Base-by-base conservation (phyloP, 2,113 vertebrate genomes). In the Dipodomys stephensi region DNA sequence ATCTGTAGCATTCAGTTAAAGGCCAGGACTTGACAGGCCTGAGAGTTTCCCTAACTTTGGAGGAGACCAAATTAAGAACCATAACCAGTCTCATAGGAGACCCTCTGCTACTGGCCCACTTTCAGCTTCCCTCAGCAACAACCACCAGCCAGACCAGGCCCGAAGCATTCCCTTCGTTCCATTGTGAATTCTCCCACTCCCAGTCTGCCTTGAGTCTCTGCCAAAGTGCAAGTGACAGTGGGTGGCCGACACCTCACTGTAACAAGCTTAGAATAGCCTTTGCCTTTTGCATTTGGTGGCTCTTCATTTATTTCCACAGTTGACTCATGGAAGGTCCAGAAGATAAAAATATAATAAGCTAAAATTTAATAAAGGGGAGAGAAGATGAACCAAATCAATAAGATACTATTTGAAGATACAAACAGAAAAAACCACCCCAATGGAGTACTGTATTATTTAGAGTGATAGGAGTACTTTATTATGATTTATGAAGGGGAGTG, bases 281-380 rank as follows among this genome's bases (percentile, higher is more conserved):
- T 74, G 27, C 76, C 76, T 87, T 74, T 68, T 62, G 22, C 27
- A 68, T 71, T 76, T 76, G 64, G 22, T 71, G 78, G 49, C 30
- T 74, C 83, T 79, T 88, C 71, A 35, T 49, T 89, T 93, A 71
- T 83, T 91, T 93, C 74, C 32, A 77, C 1, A 68, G 49, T 82
- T 91, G 78, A 93, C 44, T 91, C 82, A 57, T 0, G 23, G 77
- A 91, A 91, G 44, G 53, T 68, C 74, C 16, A 49, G 87, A 84
- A 77, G 64, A 91, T 86, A 82, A 94, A 96, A 95, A 89, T 44
- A 87, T 23, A 87, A 83, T 78, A 90, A 83, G n/a, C 8, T 84
- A 74, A 91, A 83, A n/a, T 53, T 23, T 35, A 53, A 67, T 20
- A 79, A 88, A 69, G 53, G 32, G 44, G 19, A 49, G 35, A 57